Percentiles rank a stretch among this genome's conserved stretches.
Conservation (phyloP, 23 tunicate genomes). For the Ciona savignyi region DNA sequence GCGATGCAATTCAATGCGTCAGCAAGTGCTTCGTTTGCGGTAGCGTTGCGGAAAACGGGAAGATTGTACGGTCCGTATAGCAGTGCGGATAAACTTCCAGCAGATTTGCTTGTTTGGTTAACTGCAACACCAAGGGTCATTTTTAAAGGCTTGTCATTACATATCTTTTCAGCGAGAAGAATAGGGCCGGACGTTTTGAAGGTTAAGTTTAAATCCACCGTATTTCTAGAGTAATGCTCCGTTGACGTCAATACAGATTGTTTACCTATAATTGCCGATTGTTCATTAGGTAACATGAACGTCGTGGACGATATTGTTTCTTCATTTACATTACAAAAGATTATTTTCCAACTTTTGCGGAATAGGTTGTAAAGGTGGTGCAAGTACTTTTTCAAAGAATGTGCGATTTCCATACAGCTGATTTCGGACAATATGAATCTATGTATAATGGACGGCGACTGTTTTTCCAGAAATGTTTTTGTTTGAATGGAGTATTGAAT, state of each 20-base stretch:
- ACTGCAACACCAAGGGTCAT: background rate
- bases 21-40: background rate
- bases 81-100: background rate
- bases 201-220: background rate
- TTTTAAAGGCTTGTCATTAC: background rate
- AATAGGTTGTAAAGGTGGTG: background rate
- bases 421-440: background rate
- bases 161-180: background rate
- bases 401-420: background rate
- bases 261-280: background rate
- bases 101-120: background rate
- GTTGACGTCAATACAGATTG: background rate
- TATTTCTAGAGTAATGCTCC: background rate
- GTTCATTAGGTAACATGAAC: background rate
- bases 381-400: background rate
- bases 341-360: background rate
- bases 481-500: background rate
- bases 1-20: background rate
- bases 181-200: background rate
- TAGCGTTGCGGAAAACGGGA: background rate
- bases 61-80: background rate
- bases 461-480: background rate
- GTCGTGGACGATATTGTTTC: background rate
- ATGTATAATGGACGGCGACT: background rate
- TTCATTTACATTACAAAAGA: background rate